These are phyloP conservation scores for Cephus pygmeus DNA, from an alignment of 2,888 invertebrate species.

Conservation along the genomic window DNA sequence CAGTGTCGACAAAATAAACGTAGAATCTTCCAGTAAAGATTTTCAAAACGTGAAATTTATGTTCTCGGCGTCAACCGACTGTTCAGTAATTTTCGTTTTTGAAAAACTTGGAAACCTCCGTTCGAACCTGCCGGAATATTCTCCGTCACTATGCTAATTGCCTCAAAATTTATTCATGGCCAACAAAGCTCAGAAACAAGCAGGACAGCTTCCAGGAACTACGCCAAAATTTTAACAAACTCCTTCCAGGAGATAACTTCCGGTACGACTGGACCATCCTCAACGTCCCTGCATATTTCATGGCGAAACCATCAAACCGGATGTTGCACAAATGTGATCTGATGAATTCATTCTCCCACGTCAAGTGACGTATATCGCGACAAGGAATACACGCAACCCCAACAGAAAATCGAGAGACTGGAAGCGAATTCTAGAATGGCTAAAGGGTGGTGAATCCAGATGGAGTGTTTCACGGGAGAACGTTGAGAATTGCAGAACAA, in stretches of 20 bases:
- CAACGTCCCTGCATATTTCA: neutral
- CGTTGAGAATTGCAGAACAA: conserved; percentile 22
- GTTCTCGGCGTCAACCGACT: neutral
- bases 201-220: neutral
- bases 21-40: neutral
- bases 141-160: conserved; percentile 50
- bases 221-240: conserved; percentile 38
- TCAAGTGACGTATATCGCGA: neutral
- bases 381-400: neutral
- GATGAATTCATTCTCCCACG: neutral
- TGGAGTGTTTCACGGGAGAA: neutral
- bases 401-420: neutral
- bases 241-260: neutral
- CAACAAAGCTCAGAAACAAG: conserved; percentile 7
- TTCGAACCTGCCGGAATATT: neutral
- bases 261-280: neutral
- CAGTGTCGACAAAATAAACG: no score
- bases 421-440: neutral
- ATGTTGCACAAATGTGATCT: neutral
- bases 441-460: neutral
- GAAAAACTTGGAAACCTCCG: neutral
- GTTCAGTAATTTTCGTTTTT: neutral
- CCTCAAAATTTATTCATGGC: conserved; percentile 57
- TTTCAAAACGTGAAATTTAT: neutral
- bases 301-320: neutral